Evolutionary conservation across 2,797 vertebrate species (phyloP).

Genomic region (Rhinogobio ventralis): DNA sequence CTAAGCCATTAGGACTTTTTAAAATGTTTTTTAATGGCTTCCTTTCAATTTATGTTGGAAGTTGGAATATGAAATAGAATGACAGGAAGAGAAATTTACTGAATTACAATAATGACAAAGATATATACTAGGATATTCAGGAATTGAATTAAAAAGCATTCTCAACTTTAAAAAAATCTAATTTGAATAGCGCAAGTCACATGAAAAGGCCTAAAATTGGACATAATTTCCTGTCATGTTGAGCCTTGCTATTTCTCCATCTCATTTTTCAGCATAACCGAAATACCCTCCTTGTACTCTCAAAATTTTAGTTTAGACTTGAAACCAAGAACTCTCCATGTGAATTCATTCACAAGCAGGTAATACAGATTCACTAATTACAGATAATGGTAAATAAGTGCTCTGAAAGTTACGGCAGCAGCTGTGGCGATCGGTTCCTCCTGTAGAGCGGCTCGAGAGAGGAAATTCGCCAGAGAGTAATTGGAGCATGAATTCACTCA

Average conservation of each 20-base stretch:
- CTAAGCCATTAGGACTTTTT: not conserved
- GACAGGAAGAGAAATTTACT: not conserved
- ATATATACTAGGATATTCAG: no score
- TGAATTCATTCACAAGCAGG: constrained; percentile 48
- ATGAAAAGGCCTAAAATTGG: not conserved
- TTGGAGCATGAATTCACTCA: constrained; percentile 68
- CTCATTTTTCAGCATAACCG: not conserved
- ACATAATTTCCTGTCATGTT: not conserved
- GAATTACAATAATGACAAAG: no score
- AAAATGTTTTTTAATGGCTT: not conserved
- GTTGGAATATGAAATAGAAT: not conserved
- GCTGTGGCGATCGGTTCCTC: constrained; percentile 62
- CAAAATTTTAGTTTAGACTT: constrained; percentile 40
- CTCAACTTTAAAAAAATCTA: no score
- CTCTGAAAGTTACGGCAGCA: constrained; percentile 60
- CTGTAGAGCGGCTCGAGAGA: constrained; percentile 60
- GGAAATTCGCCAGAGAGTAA: constrained; percentile 72
- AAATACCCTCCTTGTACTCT: constrained; percentile 5
- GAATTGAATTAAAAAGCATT: no score
- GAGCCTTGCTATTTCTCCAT: not conserved
- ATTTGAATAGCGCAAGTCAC: not conserved
- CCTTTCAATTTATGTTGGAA: not conserved
- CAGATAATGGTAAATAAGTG: constrained; percentile 75
- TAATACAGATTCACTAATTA: constrained; percentile 65
- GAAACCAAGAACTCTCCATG: constrained; percentile 45